Evolutionary conservation across 2,888 invertebrate species (phyloP), one percentile per base, ranked within the genome.

Genomic region (Neocrepidodera transversa): DNA sequence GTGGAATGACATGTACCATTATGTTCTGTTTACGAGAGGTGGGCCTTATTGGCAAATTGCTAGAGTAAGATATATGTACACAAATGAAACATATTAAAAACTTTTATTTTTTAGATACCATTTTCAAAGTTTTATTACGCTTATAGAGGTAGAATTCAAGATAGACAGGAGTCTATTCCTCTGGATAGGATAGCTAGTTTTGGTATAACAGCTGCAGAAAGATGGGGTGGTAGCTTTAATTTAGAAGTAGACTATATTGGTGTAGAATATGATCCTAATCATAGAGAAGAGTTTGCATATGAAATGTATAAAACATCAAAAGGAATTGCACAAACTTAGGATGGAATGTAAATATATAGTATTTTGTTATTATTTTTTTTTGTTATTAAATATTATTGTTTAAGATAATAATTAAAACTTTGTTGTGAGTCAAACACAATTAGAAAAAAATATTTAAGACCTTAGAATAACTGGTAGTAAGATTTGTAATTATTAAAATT

Each of bases 11-110:
- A 84, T 91, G 11, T 95, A 90, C 77, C 87, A 90, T 71, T 97
- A 90, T 79, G 87, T 90, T 0, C 80, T 99, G 2, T 94, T 88
- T 76, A 99, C 99, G 0, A 86, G 97, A 79, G 99, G 99, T 32
- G 97, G 98, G 0, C 99, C 99, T 0, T 97, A 99, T 77, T 99
- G 99, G 99, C 98, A 99, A 82, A 81, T 87, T 62, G 87, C 90
- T 18, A 93, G 89, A 85, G 93, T 93, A 80, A 74, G 63, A 18
- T 43, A 23, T 11, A 11, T 40, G 18, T 40, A 7, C 2, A 30
- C n/a, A 8, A 30, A 30, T 30, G 6, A 10, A 30, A 30, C 2
- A 30, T 30, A 23, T 23, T 23, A 7, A 30, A 11, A 30, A n/a
- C 28, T 67, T 60, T 60, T 66, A 69, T 61, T 48, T 86, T 87